phyloP scores from a whole-genome alignment of 2,113 vertebrate genomes.

The Salvelinus sp. region DNA sequence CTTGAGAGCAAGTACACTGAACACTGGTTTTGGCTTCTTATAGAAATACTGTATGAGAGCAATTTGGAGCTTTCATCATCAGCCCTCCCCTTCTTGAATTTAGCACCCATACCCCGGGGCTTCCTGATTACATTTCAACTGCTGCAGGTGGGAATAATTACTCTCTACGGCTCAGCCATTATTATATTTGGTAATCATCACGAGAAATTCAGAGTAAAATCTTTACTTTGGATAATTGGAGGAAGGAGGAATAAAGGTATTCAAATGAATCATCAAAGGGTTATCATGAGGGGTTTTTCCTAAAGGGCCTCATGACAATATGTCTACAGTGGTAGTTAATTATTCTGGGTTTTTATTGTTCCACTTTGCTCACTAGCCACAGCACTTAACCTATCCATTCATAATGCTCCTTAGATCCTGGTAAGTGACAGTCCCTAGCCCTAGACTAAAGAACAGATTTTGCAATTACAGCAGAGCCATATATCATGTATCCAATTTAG shows the following conservation, averaged over 20 bases:
- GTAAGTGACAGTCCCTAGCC: background rate
- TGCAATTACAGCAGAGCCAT: too few species aligned
- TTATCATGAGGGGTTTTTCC: background rate
- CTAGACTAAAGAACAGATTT: background rate
- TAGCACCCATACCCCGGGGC: constrained; percentile 23
- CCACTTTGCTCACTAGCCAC: constrained; percentile 24
- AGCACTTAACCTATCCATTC: constrained; percentile 24
- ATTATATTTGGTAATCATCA: constrained; percentile 8
- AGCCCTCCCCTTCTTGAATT: background rate
- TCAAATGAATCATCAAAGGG: constrained; percentile 11
- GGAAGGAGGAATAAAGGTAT: constrained; percentile 11
- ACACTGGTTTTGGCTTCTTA: background rate
- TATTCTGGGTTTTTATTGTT: background rate
- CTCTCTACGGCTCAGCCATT: background rate
- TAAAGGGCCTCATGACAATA: constrained; percentile 1
- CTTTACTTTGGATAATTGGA: constrained; percentile 10
- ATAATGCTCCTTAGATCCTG: constrained; percentile 17
- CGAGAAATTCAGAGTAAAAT: constrained; percentile 12
- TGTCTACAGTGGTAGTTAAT: constrained; percentile 9
- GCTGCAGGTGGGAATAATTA: constrained; percentile 29
- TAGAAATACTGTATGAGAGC: too few species aligned
- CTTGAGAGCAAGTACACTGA: too few species aligned
- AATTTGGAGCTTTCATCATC: background rate
- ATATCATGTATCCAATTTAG: constrained; percentile 55
- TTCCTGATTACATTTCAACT: constrained; percentile 31